Percentiles rank a stretch among this genome's conserved stretches.
These are phyloP conservation scores for Rhinolophus ferrumequinum DNA, from an alignment of 2,113 vertebrate genomes.

Conservation along the genomic window DNA sequence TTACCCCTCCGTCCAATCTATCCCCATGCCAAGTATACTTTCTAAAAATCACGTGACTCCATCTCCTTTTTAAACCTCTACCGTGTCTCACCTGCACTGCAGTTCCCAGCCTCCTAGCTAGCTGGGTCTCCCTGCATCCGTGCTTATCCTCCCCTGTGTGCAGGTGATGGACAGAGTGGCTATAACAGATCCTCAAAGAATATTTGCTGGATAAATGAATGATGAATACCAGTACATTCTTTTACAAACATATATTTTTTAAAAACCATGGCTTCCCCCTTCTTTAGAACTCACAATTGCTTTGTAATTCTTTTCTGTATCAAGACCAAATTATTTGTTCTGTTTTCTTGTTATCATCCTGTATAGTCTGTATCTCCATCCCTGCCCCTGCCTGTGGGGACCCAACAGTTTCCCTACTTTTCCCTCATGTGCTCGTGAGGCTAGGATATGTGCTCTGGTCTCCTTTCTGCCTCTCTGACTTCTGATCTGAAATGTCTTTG, in stretches of 20 bases:
- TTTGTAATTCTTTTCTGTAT: neutral
- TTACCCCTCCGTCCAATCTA: neutral
- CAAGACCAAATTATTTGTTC: neutral
- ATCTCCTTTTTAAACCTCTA: neutral
- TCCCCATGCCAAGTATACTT: neutral
- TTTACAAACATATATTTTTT: neutral
- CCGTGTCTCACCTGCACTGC: neutral
- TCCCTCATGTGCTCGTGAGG: neutral
- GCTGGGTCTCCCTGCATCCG: no score
- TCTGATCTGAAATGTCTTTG: neutral
- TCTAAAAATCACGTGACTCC: neutral
- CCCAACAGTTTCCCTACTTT: neutral
- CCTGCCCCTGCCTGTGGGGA: no score
- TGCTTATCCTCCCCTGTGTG: neutral
- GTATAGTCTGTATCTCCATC: neutral
- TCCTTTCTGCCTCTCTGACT: neutral
- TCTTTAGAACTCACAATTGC: neutral
- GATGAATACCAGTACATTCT: neutral
- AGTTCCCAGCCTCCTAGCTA: neutral
- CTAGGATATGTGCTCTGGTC: accelerated
- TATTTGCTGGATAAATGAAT: neutral
- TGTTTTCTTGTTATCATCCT: neutral
- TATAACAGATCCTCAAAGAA: neutral
- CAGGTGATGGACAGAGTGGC: neutral
- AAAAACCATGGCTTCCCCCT: neutral